Evolutionary conservation across 2,888 invertebrate species (phyloP), one percentile per base, ranked within the genome.

Genomic region (Lasioglossum calceatum): DNA sequence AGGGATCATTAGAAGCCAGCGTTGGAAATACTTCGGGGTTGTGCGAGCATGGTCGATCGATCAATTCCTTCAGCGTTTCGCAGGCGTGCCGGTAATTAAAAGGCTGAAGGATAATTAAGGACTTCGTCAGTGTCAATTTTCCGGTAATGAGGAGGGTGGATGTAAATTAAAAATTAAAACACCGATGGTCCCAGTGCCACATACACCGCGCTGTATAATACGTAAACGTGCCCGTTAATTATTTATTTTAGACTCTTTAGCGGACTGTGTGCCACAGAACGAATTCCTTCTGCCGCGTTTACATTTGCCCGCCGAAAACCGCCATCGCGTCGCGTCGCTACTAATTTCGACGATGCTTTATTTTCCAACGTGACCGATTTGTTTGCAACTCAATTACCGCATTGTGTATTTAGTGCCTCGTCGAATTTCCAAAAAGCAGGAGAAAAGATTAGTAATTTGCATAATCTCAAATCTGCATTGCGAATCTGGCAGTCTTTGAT

Each of bases 211-310:
- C 19, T 27, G 42, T 75, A 77, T 75, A 80, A 79, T 27, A 42
- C 54, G 74, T 47, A 76, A 76, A 72, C 75, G 47, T n/a, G 47
- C 27, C 70, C 61, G 79, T 81, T 87, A 82, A 87, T 87, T 87
- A 87, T 87, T 86, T 82, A 79, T 87, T 86, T 85, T 75, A 82
- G 79, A 77, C 70, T 87, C 79, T 87, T 87, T 87, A 87, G 72
- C 87, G 47, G 47, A 23, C 50, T n/a, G 42, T 54, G 12, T 27
- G 27, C 23, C 19, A 39, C 42, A n/a, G 4, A 36, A 71, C 61
- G 16, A 42, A 82, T 86, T 86, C 47, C 80, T 83, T 80, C 72
- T 58, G 5, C 58, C 16, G n/a, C 27, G 79, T 79, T 82, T 77
- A 71, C 61, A 44, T 61, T 54, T n/a, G 74, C 67, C n/a, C 32